phyloP scores from a whole-genome alignment of 2,888 invertebrate species.

The Dynastes grantii region DNA sequence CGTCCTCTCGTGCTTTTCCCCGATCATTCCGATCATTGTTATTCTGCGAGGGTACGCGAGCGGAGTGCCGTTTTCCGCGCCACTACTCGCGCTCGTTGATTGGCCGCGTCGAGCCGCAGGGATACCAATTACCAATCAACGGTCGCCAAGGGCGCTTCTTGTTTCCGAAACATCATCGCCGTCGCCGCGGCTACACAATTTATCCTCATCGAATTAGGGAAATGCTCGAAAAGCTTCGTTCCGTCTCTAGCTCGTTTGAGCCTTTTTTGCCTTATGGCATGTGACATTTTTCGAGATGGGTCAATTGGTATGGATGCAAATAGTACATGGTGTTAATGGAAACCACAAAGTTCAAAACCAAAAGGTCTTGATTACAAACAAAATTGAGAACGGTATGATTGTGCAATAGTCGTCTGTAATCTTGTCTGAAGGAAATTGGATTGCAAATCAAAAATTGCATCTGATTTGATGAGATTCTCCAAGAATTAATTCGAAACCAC shows the following conservation, averaged over 20 bases:
- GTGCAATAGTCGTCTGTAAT: no score
- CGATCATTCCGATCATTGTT: constrained; percentile 62
- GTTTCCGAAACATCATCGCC: constrained; percentile 57
- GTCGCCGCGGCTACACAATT: constrained; percentile 60
- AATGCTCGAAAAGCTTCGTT: constrained; percentile 57
- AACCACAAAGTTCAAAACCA: no score
- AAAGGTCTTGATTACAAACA: no score
- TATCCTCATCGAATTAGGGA: constrained; percentile 66
- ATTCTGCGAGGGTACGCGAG: constrained; percentile 67
- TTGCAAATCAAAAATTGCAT: no score
- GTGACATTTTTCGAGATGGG: no score
- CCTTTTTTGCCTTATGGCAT: background rate
- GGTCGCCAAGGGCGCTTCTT: constrained; percentile 58
- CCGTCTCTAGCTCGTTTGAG: constrained; percentile 60
- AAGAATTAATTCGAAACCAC: no score
- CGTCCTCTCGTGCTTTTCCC: no score
- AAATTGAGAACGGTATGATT: no score
- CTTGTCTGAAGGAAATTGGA: no score
- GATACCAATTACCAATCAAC: constrained; percentile 66
- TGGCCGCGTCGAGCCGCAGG: constrained; percentile 67
- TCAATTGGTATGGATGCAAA: no score
- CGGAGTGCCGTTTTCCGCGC: constrained; percentile 69
- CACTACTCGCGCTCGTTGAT: constrained; percentile 69
- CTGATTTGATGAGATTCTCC: no score
- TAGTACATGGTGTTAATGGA: no score